A percentile compares a stretch with the other conserved stretches of the same genome.
Evolutionary conservation across 2,797 vertebrate genomes (phyloP).

Genomic region (Paguma larvata): DNA sequence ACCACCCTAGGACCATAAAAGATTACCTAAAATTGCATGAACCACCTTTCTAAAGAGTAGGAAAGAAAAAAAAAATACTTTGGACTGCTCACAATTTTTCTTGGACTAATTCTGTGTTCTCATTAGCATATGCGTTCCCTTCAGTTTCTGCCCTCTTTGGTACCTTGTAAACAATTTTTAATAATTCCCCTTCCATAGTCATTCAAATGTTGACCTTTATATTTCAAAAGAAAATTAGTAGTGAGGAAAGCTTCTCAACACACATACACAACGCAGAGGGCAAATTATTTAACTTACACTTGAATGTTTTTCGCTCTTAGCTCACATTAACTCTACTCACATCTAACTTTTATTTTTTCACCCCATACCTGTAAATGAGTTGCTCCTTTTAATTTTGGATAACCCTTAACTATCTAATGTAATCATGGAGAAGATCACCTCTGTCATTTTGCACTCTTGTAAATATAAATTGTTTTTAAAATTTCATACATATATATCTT

Average conservation of each 20-base stretch:
- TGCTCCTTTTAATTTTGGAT: neutral
- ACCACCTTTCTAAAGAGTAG: slow-evolving; percentile 27
- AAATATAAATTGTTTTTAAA: slow-evolving; percentile 13
- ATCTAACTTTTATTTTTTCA: neutral
- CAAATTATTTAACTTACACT: slow-evolving; percentile 26
- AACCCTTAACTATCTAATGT: neutral
- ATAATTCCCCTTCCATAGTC: slow-evolving; percentile 3
- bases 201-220: slow-evolving; percentile 42
- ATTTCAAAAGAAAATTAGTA: slow-evolving; percentile 57
- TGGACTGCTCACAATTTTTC: neutral
- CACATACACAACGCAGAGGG: neutral
- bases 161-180: slow-evolving; percentile 42
- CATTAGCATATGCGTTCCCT: neutral
- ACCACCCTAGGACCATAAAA: neutral
- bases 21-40: slow-evolving; percentile 40
- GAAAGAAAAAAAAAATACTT: slow-evolving; percentile 21
- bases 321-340: neutral
- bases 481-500: neutral
- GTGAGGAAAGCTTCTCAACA: neutral
- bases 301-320: neutral
- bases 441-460: neutral
- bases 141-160: slow-evolving; percentile 1
- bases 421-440: neutral
- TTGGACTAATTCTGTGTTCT: neutral
- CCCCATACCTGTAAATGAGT: fast-evolving